phyloP scores from a whole-genome alignment of 1,140 invertebrate genomes.

The Parapsyche elsis region DNA sequence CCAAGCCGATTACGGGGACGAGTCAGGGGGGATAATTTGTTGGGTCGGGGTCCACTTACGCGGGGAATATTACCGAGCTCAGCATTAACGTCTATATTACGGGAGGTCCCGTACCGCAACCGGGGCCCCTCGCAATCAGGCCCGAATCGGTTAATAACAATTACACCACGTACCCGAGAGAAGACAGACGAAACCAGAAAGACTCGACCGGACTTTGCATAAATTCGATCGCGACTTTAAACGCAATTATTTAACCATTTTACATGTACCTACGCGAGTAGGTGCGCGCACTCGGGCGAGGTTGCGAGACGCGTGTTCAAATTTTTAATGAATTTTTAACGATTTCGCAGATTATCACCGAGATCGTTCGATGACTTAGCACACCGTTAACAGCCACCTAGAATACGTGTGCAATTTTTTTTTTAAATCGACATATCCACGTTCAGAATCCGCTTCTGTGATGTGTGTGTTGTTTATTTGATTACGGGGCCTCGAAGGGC shows the following conservation, averaged over 20 bases:
- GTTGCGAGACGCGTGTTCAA: background rate
- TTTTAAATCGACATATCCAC: no score
- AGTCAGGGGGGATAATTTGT: constrained; percentile 44
- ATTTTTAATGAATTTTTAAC: no score
- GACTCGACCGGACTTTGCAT: background rate
- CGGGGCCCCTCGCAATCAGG: constrained; percentile 23
- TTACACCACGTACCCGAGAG: background rate
- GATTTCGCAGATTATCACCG: no score
- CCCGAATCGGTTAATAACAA: constrained; percentile 8
- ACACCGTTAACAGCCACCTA: no score
- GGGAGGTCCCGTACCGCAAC: constrained; percentile 38
- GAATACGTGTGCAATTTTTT: no score
- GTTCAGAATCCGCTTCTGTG: constrained; percentile 30
- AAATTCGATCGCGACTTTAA: background rate
- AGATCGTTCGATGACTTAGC: no score
- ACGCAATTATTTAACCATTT: no score
- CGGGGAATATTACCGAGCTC: constrained; percentile 27
- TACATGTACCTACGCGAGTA: no score
- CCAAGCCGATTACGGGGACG: background rate
- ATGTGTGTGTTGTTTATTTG: constrained; percentile 41
- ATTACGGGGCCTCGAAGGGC: constrained; percentile 38
- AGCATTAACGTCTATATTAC: constrained; percentile 49
- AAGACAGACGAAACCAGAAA: background rate
- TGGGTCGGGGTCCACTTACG: constrained; percentile 40
- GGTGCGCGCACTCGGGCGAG: background rate